Evolutionary conservation across 2,113 vertebrate species (phyloP), one percentile per base, ranked within the genome.

Genomic region (Polypterus bichir): DNA sequence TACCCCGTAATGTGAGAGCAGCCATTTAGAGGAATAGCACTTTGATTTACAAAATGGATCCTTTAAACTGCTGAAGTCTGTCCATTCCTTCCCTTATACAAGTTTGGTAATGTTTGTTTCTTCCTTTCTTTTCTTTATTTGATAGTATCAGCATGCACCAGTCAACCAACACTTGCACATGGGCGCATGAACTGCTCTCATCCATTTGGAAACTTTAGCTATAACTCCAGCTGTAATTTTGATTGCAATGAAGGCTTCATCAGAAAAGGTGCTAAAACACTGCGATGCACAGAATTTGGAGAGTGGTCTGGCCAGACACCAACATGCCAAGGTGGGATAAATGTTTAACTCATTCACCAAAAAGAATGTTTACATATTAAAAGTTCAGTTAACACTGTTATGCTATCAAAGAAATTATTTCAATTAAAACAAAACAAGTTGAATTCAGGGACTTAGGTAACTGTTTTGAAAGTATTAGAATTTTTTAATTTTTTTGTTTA

Each of bases 161-260:
- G 46, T 27, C 27, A 27, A 27, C 1, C 27, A 27, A 27, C 27
- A 27, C 1, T 7, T 2, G 63, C 47, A 54, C 62, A 76, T 7
- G 86, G 81, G 4, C 5, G 44, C 1, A 46, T 83, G 53, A 5
- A 3, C 73, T 93, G 92, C 73, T 78, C 64, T 10, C 79, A 87
- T 49, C 69, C 69, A 2, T 73, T 79, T 0, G 64, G 62, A 51
- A 63, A 9, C 45, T 86, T 80, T 69, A 78, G 79, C 53, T 91
- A 81, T 61, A 77, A 73, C 46, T 85, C 81, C 47, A 77, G 48
- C 56, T 94, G 93, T 54, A 54, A 6, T 3, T 92, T 92, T 7
- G 56, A 44, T 51, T 95, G 92, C 45, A 44, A 54, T 5, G 49
- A 72, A 0, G 84, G 88, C 3, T 87, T 83, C 68, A 56, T 46